phyloP scores from a whole-genome alignment of 2,113 vertebrate species.

The Oophaga pumilio region DNA sequence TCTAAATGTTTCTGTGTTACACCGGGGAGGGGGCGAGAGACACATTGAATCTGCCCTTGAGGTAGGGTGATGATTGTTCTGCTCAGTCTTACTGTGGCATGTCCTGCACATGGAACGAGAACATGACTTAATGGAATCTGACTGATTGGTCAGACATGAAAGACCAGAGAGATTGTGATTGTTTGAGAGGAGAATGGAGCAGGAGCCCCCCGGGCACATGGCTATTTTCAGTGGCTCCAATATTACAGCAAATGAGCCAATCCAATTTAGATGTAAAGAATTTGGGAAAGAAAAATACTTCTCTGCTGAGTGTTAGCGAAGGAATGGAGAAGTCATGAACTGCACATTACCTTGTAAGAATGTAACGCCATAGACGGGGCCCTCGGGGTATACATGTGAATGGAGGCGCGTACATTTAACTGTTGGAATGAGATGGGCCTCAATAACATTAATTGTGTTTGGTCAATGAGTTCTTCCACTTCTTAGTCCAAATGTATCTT shows the following conservation, averaged over 20 bases:
- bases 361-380: not conserved
- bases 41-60: constrained; percentile 27
- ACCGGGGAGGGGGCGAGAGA: not conserved
- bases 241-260: constrained; percentile 38
- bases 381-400: constrained; percentile 33
- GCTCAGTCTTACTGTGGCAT: constrained; percentile 25
- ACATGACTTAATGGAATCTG: constrained; percentile 34
- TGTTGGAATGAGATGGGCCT: not conserved
- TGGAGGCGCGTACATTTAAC: not conserved
- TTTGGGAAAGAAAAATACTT: constrained; percentile 33
- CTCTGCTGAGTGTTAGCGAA: constrained; percentile 11
- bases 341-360: constrained; percentile 20
- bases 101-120: constrained; percentile 28
- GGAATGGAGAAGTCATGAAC: constrained; percentile 8
- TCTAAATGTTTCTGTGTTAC: constrained; percentile 34
- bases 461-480: constrained; percentile 27
- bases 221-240: constrained; percentile 39
- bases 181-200: constrained; percentile 25
- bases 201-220: constrained; percentile 20
- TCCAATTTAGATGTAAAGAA: constrained; percentile 45
- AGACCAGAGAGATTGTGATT: constrained; percentile 24
- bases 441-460: constrained; percentile 8
- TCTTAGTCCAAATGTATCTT: not conserved
- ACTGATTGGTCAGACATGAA: constrained; percentile 47
- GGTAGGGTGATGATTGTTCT: constrained; percentile 22